A percentile compares a stretch with the other conserved stretches of the same genome.
phyloP scores from a whole-genome alignment of 2,888 invertebrate genomes.

The Vannuccia rotundouncinata region DNA sequence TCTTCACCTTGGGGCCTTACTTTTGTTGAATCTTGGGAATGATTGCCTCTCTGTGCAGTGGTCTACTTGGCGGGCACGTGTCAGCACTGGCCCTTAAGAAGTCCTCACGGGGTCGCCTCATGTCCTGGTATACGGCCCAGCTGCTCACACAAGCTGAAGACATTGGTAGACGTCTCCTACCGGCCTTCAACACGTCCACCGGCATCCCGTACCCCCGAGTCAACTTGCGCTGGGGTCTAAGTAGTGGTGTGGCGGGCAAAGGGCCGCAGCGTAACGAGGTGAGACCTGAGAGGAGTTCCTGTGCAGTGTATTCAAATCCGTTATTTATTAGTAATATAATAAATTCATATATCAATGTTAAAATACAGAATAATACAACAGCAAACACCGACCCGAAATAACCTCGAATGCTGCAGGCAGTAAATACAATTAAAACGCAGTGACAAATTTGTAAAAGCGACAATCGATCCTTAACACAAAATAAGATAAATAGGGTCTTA shows the following conservation, averaged over 20 bases:
- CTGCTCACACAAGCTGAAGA: conserved; percentile 82
- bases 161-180: conserved; percentile 78
- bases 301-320: conserved; percentile 62
- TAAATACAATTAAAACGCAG: too few relatives aligned
- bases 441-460: too few relatives aligned
- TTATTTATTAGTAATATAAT: neutral
- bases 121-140: conserved; percentile 66
- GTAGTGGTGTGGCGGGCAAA: too few relatives aligned
- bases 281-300: conserved; percentile 49
- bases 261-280: conserved; percentile 6
- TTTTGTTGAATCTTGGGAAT: neutral
- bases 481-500: too few relatives aligned
- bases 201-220: conserved; percentile 94
- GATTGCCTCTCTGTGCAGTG: conserved; percentile 61
- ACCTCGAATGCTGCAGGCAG: too few relatives aligned
- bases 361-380: too few relatives aligned
- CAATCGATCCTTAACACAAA: too few relatives aligned
- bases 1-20: too few relatives aligned
- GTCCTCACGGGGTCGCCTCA: conserved; percentile 60
- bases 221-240: conserved; percentile 40
- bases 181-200: conserved; percentile 95
- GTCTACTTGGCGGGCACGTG: conserved; percentile 83
- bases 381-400: too few relatives aligned
- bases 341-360: too few relatives aligned
- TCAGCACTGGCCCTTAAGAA: conserved; percentile 75